Base-by-base conservation (phyloP, 2,113 vertebrate species). In the Lampris megalopsis region DNA sequence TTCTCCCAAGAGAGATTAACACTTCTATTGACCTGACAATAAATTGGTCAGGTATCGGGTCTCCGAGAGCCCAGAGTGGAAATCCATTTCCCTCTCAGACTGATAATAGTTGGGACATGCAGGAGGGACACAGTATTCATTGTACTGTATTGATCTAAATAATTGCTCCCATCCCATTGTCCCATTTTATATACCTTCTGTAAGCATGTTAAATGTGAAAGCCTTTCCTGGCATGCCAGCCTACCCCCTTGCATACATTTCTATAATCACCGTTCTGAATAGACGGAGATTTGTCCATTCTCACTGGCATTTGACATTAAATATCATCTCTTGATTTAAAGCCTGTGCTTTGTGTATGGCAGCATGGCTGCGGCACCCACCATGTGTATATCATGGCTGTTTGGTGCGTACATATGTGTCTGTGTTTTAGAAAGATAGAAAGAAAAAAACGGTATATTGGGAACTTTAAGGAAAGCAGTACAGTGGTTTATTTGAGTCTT, bases 111-210 rank as follows among this genome's bases (percentile, higher is more conserved):
- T 67, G 52, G 35, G 54, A 43, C 60, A 64, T 62, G 59, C 72
- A 45, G 58, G 63, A 35, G n/a, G 72, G 62, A 80, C 72, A 83
- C 3, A 36, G 8, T 56, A 79, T 80, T 79, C 68, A 84, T 74
- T 79, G 68, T 66, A 48, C 47, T 5, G 8, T 83, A 89, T 88
- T 76, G 82, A 86, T 85, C 83, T 77, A 82, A 83, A 87, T 81
- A 85, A 82, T 83, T 75, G 56, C 58, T 47, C 54, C 45, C 71
- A 58, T 77, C 49, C 52, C 35, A 76, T 81, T 79, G 42, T 71
- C 60, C 71, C 53, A 49, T 63, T 74, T 43, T 57, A 52, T 9
- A 75, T 63, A 64, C 59, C 73, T 61, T 50, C 75, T 79, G 47
- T 50, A 35, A 53, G 45, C 54, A 67, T 64, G 68, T 61, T 65